phyloP scores from a whole-genome alignment of 2,113 vertebrate species.

The Halcyon senegalensis region DNA sequence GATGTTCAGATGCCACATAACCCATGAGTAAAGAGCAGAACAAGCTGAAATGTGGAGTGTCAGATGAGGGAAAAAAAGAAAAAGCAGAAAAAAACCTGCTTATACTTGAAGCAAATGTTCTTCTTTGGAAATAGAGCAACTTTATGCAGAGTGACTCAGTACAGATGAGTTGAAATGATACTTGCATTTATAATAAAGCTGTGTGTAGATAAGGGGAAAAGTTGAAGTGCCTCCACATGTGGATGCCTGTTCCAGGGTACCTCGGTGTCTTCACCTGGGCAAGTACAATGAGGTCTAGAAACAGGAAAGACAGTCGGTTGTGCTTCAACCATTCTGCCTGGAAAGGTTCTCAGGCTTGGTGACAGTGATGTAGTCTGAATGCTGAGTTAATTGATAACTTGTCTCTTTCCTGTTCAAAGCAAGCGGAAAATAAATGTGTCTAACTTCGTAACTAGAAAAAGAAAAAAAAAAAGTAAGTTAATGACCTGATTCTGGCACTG shows the following conservation, averaged over 20 bases:
- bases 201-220: neutral
- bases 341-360: neutral
- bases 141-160: neutral
- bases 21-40: neutral
- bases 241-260: neutral
- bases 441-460: neutral
- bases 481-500: neutral
- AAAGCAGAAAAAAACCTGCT: neutral
- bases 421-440: neutral
- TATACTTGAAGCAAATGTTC: neutral
- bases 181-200: neutral
- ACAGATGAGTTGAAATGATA: neutral
- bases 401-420: neutral
- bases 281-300: neutral
- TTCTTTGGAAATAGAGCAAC: neutral
- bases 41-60: neutral
- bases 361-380: neutral
- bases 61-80: neutral
- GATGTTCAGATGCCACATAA: neutral
- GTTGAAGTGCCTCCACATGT: accelerated
- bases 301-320: accelerated
- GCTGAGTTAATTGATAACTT: neutral
- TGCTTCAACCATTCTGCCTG: neutral
- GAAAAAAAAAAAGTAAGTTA: neutral
- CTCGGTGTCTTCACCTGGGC: neutral